phyloP scores from a whole-genome alignment of 53 echinoderm and acorn worm species.

The Pentamera pediparva region DNA sequence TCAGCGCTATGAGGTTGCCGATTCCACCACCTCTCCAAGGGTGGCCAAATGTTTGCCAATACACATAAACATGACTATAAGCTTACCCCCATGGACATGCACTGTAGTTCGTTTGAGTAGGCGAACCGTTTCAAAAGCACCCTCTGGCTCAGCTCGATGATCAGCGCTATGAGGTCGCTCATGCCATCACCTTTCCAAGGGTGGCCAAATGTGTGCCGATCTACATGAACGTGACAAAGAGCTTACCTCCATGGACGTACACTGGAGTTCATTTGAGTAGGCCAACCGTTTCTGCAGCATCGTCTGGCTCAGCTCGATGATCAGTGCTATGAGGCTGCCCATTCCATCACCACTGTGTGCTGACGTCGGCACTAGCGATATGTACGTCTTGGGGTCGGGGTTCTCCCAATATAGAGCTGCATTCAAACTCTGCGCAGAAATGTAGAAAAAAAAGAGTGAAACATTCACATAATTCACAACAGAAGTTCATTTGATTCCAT shows the following conservation, averaged over 20 bases:
- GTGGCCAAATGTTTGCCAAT: background rate
- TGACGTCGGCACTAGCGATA: slow-evolving; percentile 95
- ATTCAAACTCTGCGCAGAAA: slow-evolving; percentile 64
- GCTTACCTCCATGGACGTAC: slow-evolving; percentile 90
- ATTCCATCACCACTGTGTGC: slow-evolving; percentile 93
- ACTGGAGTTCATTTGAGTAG: slow-evolving; percentile 79
- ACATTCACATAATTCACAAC: too few species aligned
- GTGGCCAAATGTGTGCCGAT: background rate
- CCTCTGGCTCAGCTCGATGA: slow-evolving; percentile 84
- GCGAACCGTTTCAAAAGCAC: slow-evolving; percentile 83
- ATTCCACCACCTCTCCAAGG: slow-evolving; percentile 68
- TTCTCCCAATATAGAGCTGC: slow-evolving; percentile 94
- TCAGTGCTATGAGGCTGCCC: slow-evolving; percentile 91
- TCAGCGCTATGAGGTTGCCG: slow-evolving; percentile 91
- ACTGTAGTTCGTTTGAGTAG: slow-evolving; percentile 79
- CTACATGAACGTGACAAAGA: background rate
- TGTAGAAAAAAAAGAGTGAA: background rate
- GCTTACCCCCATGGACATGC: slow-evolving; percentile 88
- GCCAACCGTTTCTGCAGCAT: slow-evolving; percentile 85
- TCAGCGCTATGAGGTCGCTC: slow-evolving; percentile 90
- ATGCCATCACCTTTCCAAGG: slow-evolving; percentile 71
- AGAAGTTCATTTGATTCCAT: too few species aligned
- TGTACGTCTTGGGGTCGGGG: slow-evolving; percentile 79
- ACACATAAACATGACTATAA: background rate
- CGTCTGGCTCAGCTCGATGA: slow-evolving; percentile 84